A percentile compares a stretch with the other conserved stretches of the same genome.
phyloP scores from a whole-genome alignment of 2,797 vertebrate species.

The Brachymystax lenok region DNA sequence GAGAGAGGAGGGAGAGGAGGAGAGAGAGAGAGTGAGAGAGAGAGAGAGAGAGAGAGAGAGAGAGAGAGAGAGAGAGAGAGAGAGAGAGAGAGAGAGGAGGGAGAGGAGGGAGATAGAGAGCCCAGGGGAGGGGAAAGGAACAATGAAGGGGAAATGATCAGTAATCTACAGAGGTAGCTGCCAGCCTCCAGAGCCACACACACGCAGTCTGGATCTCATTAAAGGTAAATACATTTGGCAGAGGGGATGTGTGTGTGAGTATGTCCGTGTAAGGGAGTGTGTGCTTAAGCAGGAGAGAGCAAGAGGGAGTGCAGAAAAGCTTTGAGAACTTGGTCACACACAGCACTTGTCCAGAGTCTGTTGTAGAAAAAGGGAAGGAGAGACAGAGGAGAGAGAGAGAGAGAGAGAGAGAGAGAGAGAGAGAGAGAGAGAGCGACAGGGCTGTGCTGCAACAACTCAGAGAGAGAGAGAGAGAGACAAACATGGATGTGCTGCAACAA shows the following conservation, averaged over 20 bases:
- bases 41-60: too few relatives aligned
- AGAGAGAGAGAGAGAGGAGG: too few relatives aligned
- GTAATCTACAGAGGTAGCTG: conserved; percentile 46
- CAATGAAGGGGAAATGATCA: conserved; percentile 61
- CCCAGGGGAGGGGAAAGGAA: conserved; percentile 43
- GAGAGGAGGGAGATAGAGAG: too few relatives aligned
- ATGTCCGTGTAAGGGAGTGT: conserved; percentile 6
- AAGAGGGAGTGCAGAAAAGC: conserved; percentile 15
- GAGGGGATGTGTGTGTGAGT: conserved; percentile 17
- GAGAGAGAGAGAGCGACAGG: background rate
- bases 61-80: too few relatives aligned
- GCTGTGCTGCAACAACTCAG: too few relatives aligned
- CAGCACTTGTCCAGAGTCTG: background rate
- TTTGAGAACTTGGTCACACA: conserved; percentile 8
- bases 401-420: too few relatives aligned
- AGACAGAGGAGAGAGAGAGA: background rate
- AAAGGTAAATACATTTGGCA: conserved; percentile 51
- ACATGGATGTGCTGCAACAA: too few relatives aligned
- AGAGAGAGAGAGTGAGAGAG: conserved; percentile 1
- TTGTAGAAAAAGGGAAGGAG: background rate
- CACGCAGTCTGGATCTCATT: conserved; percentile 57
- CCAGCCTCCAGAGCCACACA: conserved; percentile 43
- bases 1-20: conserved; percentile 18
- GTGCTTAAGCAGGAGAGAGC: background rate
- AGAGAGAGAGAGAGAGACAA: conserved; percentile 4